Conservation (phyloP, 2,797 vertebrate genomes). For the Ispidina lecontei region DNA sequence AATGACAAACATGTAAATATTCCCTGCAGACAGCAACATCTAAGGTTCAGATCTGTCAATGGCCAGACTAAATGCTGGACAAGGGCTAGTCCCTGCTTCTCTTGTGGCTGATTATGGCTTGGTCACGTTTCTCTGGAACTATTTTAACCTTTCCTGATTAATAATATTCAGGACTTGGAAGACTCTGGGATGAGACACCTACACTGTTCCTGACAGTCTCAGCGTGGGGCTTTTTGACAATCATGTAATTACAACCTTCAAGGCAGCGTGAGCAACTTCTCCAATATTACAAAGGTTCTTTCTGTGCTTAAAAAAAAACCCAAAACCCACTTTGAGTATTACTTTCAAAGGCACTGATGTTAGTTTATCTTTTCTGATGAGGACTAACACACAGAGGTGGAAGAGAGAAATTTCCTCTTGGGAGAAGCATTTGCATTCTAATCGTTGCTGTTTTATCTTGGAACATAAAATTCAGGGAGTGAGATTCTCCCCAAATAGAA, state of each 20-base stretch:
- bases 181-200: background rate
- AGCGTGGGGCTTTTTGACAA: background rate
- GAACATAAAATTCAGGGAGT: background rate
- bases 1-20: background rate
- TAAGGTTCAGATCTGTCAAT: background rate
- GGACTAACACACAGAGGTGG: background rate
- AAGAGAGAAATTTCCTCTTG: background rate
- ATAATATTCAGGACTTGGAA: background rate
- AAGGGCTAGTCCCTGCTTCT: accelerated
- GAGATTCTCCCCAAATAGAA: background rate
- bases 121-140: background rate
- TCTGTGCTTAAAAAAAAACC: background rate
- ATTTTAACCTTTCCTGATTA: background rate
- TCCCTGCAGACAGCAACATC: background rate
- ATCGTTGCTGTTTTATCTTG: slow-evolving; percentile 12
- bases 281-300: background rate
- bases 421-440: slow-evolving; percentile 14
- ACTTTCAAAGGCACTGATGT: background rate
- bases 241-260: background rate
- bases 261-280: background rate
- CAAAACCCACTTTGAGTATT: background rate
- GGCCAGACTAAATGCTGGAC: background rate
- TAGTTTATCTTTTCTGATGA: background rate
- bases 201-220: background rate
- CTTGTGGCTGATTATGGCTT: background rate